phyloP scores from a whole-genome alignment of 1,140 invertebrate genomes.

The Campodea augens region DNA sequence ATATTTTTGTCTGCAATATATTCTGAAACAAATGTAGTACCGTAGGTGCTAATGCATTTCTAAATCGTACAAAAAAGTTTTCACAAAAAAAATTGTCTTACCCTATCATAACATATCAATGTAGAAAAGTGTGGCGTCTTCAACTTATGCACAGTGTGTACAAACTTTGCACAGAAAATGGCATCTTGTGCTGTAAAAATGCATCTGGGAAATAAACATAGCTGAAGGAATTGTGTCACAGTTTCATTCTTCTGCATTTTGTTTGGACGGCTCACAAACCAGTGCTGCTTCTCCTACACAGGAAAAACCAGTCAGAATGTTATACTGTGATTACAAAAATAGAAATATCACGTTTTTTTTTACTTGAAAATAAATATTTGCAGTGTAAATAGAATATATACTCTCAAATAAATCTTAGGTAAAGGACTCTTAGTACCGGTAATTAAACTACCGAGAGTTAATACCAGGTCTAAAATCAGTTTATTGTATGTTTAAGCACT shows the following conservation, averaged over 20 bases:
- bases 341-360: not conserved
- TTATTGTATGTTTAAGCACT: too few species aligned
- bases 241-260: conserved; percentile 90
- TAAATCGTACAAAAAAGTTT: conserved; percentile 9
- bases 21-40: conserved; percentile 7
- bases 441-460: too few species aligned
- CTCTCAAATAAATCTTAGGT: too few species aligned
- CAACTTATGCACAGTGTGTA: conserved; percentile 81
- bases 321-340: not conserved
- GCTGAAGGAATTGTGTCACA: conserved; percentile 86
- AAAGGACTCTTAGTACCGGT: too few species aligned
- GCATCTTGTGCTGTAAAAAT: conserved; percentile 89
- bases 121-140: conserved; percentile 97
- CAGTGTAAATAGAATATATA: too few species aligned
- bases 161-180: conserved; percentile 92
- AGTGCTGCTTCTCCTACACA: conserved; percentile 65
- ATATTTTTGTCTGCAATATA: too few species aligned
- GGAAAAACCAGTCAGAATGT: conserved; percentile 6
- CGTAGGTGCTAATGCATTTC: not conserved
- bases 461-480: too few species aligned
- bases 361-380: not conserved
- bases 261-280: conserved; percentile 70
- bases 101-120: conserved; percentile 87
- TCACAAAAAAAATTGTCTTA: conserved; percentile 27
- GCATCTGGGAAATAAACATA: conserved; percentile 89